Conservation (phyloP, 2,113 vertebrate species). For the Perca flavescens region DNA sequence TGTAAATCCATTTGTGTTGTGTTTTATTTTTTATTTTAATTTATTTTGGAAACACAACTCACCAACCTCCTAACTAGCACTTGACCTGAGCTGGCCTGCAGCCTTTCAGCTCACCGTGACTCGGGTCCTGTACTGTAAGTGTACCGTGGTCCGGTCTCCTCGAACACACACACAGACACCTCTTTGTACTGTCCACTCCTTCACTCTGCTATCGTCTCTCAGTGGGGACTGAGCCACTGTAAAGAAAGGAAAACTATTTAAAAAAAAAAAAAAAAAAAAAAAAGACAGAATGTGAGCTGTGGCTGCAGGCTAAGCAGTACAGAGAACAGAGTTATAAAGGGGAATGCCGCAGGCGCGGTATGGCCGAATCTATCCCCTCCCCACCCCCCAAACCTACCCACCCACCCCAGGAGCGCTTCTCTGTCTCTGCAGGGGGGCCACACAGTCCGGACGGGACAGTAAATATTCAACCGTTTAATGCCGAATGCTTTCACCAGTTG, state of each 20-base stretch:
- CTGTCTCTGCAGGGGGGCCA: conserved; percentile 94
- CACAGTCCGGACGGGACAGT: conserved; percentile 99
- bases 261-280: conserved; percentile 4
- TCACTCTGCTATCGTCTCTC: conserved; percentile 57
- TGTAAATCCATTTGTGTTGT: conserved; percentile 66
- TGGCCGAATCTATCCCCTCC: conserved; percentile 70
- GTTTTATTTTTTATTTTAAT: conserved; percentile 57
- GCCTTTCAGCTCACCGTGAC: conserved; percentile 74
- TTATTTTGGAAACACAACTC: conserved; percentile 72
- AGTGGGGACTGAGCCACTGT: conserved; percentile 52
- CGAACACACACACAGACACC: conserved; percentile 50
- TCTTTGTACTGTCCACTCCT: conserved; percentile 57
- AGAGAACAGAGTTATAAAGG: conserved; percentile 93
- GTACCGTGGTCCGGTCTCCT: conserved; percentile 69
- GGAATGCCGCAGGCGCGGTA: conserved; percentile 90
- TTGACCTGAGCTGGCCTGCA: conserved; percentile 77
- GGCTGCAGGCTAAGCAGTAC: conserved; percentile 93
- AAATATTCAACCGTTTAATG: conserved; percentile 99
- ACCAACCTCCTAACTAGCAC: conserved; percentile 76
- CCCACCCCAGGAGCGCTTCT: conserved; percentile 93
- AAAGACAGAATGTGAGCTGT: conserved; percentile 79
- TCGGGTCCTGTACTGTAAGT: conserved; percentile 80
- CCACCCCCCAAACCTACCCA: conserved; percentile 47
- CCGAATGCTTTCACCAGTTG: conserved; percentile 96
- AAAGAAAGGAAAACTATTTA: conserved; percentile 38